A percentile compares a stretch with the other conserved stretches of the same genome.
Conservation (phyloP, 37 sponge, comb jelly and placozoan species). For the Hexactinellida sp. region DNA sequence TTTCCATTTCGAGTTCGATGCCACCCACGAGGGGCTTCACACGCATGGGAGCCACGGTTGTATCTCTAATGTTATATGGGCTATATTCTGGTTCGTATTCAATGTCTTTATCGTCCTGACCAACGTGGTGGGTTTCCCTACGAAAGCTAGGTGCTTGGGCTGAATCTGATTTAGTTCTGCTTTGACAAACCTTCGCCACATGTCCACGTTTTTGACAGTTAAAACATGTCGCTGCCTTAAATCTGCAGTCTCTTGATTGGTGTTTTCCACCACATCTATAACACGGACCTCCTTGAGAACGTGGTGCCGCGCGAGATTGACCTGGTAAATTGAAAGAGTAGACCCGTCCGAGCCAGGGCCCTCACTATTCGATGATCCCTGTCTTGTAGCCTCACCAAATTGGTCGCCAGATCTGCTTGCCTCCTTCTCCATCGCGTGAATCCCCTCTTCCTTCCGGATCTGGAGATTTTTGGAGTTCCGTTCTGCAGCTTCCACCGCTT, state of each 20-base stretch:
- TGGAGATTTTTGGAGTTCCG: background rate
- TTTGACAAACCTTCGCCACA: slow-evolving; percentile 24
- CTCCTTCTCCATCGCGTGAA: background rate
- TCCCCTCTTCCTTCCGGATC: background rate
- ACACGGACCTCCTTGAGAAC: slow-evolving; percentile 3
- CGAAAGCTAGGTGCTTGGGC: background rate
- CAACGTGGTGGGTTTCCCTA: background rate
- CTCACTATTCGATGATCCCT: background rate
- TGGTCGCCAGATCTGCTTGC: too few relatives aligned
- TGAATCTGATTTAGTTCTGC: background rate
- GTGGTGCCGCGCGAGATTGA: background rate
- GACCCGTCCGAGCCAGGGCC: background rate
- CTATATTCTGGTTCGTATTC: background rate
- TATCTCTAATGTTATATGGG: background rate
- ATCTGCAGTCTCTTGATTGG: slow-evolving; percentile 2
- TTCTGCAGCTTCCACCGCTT: background rate
- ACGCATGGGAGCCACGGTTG: background rate
- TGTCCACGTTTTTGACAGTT: slow-evolving; percentile 29
- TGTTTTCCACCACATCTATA: slow-evolving; percentile 33
- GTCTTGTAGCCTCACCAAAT: background rate
- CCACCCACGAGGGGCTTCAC: background rate
- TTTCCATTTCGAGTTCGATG: background rate
- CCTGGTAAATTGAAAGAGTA: background rate
- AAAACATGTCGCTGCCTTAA: slow-evolving; percentile 23
- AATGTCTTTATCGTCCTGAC: background rate